Percentiles rank a stretch among this genome's conserved stretches.
phyloP scores from a whole-genome alignment of 2,888 invertebrate genomes.

The Allophyes oxyacanthae region DNA sequence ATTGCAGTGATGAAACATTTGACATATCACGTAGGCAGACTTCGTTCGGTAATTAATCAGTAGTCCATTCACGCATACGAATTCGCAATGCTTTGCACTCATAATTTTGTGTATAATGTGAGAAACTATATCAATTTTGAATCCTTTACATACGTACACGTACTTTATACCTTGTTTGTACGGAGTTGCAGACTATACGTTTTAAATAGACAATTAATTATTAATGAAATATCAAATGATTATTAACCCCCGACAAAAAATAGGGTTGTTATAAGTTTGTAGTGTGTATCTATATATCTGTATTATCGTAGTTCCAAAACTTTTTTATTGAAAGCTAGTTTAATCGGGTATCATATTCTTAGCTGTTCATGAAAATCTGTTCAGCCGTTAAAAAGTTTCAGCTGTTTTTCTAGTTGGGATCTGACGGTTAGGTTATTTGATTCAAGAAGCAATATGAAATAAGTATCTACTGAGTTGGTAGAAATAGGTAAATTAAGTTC shows the following conservation, averaged over 20 bases:
- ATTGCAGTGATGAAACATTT: slow-evolving; percentile 56
- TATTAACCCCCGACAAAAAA: no score
- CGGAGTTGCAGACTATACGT: background rate
- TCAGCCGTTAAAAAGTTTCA: no score
- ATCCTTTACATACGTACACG: no score
- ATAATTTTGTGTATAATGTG: slow-evolving; percentile 44
- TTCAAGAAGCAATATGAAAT: slow-evolving; percentile 18
- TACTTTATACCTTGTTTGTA: slow-evolving; percentile 2
- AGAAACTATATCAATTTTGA: slow-evolving; percentile 32
- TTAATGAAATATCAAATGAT: no score
- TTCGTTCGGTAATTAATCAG: slow-evolving; percentile 63
- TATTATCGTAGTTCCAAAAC: no score
- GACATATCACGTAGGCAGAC: slow-evolving; percentile 63
- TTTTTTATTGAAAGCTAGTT: no score
- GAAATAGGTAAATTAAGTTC: background rate
- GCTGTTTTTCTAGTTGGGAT: no score
- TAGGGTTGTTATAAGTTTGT: no score
- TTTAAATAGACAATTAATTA: background rate
- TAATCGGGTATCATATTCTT: no score
- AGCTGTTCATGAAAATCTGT: no score
- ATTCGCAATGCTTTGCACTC: slow-evolving; percentile 59
- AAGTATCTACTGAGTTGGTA: no score
- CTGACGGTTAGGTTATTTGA: background rate
- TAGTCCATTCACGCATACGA: slow-evolving; percentile 60
- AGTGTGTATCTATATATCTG: no score